Evolutionary conservation across 2,113 vertebrate species (phyloP).

Genomic region (Nesospiza acunhae): DNA sequence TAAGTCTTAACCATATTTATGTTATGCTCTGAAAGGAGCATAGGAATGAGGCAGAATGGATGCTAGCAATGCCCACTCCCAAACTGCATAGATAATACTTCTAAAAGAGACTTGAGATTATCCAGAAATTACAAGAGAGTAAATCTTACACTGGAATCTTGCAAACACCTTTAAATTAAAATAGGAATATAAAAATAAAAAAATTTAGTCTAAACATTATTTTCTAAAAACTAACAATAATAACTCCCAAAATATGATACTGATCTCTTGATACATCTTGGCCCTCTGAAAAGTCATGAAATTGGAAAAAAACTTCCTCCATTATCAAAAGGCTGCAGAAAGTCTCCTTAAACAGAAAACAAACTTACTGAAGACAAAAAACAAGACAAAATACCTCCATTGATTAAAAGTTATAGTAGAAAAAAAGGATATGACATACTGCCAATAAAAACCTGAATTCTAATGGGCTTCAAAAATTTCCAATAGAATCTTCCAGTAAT

Average conservation of each 20-base stretch:
- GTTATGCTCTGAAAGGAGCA: not conserved
- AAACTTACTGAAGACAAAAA: not conserved
- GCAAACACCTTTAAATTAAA: not conserved
- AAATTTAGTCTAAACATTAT: not conserved
- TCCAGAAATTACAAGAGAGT: not conserved
- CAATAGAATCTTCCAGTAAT: not conserved
- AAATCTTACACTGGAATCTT: not conserved
- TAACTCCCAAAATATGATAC: not conserved
- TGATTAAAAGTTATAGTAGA: not conserved
- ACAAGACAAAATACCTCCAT: not conserved
- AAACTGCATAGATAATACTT: not conserved
- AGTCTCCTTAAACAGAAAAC: not conserved
- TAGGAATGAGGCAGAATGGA: not conserved
- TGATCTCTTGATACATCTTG: not conserved
- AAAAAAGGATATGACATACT: not conserved
- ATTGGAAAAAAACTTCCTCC: not conserved
- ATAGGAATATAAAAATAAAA: not conserved
- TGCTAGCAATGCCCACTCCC: not conserved
- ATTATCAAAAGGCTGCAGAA: not conserved
- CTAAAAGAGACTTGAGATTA: not conserved
- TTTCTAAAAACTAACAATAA: not conserved
- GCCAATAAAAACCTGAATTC: not conserved
- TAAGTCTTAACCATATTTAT: not conserved
- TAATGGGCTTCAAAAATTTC: not conserved
- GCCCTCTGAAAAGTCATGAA: not conserved